phyloP scores from a whole-genome alignment of 2,797 vertebrate genomes.

The Macropodus opercularis region DNA sequence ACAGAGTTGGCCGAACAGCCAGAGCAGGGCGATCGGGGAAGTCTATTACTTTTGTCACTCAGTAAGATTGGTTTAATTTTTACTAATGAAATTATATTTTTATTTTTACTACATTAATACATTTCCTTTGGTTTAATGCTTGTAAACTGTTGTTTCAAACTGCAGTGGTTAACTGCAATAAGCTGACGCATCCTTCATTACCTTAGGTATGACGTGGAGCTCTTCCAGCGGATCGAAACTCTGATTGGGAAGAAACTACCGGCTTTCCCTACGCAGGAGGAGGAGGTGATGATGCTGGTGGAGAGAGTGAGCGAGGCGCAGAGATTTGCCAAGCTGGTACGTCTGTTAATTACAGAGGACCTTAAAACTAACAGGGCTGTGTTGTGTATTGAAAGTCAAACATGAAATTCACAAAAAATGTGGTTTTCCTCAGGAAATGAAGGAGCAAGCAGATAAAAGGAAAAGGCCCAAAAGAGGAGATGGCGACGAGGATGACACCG shows the following conservation, averaged over 20 bases:
- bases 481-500: constrained; percentile 78
- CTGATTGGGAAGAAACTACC: constrained; percentile 97
- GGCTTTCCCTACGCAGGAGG: constrained; percentile 92
- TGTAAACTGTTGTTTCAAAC: background rate
- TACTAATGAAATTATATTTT: background rate
- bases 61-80: constrained; percentile 82
- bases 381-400: background rate
- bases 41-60: constrained; percentile 96
- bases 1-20: constrained; percentile 94
- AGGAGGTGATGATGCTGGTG: constrained; percentile 97
- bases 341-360: constrained; percentile 44
- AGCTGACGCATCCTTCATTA: background rate
- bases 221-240: constrained; percentile 95
- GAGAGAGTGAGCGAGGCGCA: constrained; percentile 96
- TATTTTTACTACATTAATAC: background rate
- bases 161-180: background rate
- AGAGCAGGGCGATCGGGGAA: constrained; percentile 96
- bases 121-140: background rate
- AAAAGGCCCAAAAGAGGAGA: constrained; percentile 83
- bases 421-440: constrained; percentile 85
- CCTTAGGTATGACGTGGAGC: constrained; percentile 93
- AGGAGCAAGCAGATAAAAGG: constrained; percentile 91
- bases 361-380: no score
- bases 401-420: background rate
- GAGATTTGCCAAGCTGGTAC: constrained; percentile 91